phyloP scores from a whole-genome alignment of 2,888 invertebrate genomes.

The Muschampia plurimacula region DNA sequence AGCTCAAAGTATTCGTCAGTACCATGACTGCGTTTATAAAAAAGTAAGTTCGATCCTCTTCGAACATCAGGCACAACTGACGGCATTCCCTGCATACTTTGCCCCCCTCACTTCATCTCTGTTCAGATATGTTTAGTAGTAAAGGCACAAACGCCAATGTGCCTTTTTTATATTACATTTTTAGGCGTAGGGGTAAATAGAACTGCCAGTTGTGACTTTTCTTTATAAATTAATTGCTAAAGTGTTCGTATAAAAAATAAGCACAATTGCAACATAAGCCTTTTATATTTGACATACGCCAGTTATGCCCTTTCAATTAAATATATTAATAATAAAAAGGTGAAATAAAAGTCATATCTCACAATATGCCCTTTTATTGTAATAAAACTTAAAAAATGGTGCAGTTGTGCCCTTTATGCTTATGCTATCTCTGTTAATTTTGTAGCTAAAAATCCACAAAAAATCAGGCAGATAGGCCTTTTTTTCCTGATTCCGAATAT shows the following conservation, averaged over 20 bases:
- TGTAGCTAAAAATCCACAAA: conserved; percentile 20
- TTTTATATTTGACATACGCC: conserved; percentile 7
- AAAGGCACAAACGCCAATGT: background rate
- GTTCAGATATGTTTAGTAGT: no score
- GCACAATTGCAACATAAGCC: conserved; percentile 24
- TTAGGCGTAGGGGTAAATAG: background rate
- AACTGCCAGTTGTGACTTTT: conserved; percentile 28
- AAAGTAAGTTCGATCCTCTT: no score
- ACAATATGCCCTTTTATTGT: background rate
- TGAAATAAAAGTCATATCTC: conserved; percentile 17
- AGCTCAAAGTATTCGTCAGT: no score
- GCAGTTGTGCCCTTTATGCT: conserved; percentile 26
- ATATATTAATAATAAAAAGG: conserved; percentile 4
- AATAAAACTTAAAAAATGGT: conserved; percentile 18
- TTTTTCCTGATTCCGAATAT: background rate
- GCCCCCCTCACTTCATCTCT: no score
- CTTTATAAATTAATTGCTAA: conserved; percentile 25
- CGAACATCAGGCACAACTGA: no score
- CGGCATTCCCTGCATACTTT: no score
- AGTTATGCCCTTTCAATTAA: conserved; percentile 1
- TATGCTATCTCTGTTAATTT: conserved; percentile 24
- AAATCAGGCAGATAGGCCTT: conserved; percentile 23
- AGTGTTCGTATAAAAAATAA: conserved; percentile 23
- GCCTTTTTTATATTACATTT: background rate
- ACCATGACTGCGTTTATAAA: no score